Base-by-base conservation (phyloP, 2,888 invertebrate species). In the Drosophila pegasa region DNA sequence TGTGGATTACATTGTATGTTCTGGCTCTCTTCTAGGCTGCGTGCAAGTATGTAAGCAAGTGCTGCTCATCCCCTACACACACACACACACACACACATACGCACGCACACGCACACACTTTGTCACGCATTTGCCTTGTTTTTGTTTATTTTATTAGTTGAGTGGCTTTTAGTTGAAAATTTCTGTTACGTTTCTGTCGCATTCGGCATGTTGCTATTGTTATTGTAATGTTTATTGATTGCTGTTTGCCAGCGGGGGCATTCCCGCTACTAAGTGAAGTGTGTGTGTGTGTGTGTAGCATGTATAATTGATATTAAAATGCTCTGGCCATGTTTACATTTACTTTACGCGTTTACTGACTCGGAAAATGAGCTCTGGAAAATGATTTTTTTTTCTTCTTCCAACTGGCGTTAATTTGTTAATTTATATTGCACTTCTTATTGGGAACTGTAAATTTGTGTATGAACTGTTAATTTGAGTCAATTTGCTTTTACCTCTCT, bases 61-160 rank as follows among this genome's bases (percentile, higher is more conserved):
- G 25, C 27, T 31, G 43, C 50, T n/a, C 37, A 25, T 41, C 37
- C 6, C 33, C 10, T 18, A 35, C 18, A 0, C 10, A 33, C 48
- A 16, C 16, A 16, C 16, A 25, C 16, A 18, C 37, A 35, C 22
- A 29, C 38, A 16, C 38, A 8, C 10, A 16, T 20, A 27, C 8
- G n/a, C 29, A 18, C 7, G 18, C n/a, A 43, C 33, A 27, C 22
- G 16, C 8, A 31, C 27, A 40, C 16, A n/a, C 35, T 54, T 55
- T 72, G 68, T 68, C 57, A 68, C 58, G 72, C 72, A 75, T 68
- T 74, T 74, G 51, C 55, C 29, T 59, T 63, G 70, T 62, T 78
- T 82, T 81, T 81, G 79, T 86, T 86, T 81, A 82, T 78, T 82
- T 86, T 82, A 81, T 75, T 79, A 82, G 68, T 71, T 82, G 80